phyloP scores from a whole-genome alignment of 1,140 invertebrate genomes.

The Drosophila simulans region DNA sequence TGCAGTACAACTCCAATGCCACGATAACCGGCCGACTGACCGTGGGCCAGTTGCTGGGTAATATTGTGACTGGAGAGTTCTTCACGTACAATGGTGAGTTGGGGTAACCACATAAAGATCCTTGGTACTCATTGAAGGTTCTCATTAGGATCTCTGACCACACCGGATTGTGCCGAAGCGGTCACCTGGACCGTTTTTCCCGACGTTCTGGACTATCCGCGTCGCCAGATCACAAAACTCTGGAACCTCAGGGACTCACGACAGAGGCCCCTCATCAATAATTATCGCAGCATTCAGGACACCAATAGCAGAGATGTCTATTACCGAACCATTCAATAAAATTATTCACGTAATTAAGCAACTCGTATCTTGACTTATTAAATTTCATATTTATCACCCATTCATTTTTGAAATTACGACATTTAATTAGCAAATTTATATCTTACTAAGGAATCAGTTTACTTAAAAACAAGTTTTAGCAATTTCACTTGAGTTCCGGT shows the following conservation, averaged over 20 bases:
- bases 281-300: conserved; percentile 73
- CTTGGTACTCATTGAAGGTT: too few species aligned
- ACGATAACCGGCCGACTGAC: conserved; percentile 30
- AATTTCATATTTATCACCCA: neutral
- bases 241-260: conserved; percentile 53
- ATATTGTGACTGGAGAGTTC: conserved; percentile 48
- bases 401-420: neutral
- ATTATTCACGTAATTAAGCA: neutral
- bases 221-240: conserved; percentile 54
- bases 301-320: conserved; percentile 87
- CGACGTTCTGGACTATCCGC: conserved; percentile 38
- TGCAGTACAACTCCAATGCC: conserved; percentile 38
- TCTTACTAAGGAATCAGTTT: neutral
- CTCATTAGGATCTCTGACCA: conserved; percentile 92
- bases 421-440: conserved; percentile 12
- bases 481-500: conserved; percentile 19
- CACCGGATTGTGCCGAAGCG: conserved; percentile 71
- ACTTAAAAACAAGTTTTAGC: conserved; percentile 16
- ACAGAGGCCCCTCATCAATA: conserved; percentile 45
- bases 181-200: conserved; percentile 74
- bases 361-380: neutral
- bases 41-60: conserved; percentile 51
- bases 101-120: too few species aligned
- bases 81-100: conserved; percentile 64
- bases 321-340: conserved; percentile 67